phyloP scores from a whole-genome alignment of 2,113 vertebrate genomes.

The Cottus gobio region DNA sequence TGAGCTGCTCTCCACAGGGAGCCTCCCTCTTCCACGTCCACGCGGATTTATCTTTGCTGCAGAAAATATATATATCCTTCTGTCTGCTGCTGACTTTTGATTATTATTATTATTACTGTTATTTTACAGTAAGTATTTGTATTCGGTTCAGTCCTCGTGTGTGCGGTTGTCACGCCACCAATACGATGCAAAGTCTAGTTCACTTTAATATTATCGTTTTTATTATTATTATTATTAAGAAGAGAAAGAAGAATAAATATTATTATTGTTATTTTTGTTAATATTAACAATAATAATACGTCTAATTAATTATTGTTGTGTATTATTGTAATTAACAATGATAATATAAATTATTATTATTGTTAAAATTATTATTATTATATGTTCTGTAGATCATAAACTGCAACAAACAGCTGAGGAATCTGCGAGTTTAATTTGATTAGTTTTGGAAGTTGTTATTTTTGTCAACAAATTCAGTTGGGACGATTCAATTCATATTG shows the following conservation, averaged over 20 bases:
- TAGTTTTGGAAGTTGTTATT: not conserved
- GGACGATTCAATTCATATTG: not conserved
- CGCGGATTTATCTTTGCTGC: slow-evolving; percentile 58
- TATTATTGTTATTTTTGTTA: not conserved
- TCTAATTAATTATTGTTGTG: no score
- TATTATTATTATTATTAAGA: not conserved
- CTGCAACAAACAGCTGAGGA: not conserved
- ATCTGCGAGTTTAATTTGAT: not conserved
- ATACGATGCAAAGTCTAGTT: not conserved
- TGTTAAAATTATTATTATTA: not conserved
- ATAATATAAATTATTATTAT: not conserved
- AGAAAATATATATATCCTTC: slow-evolving; percentile 35
- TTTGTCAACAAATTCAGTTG: not conserved
- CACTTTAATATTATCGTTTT: not conserved
- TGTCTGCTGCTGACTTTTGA: slow-evolving; percentile 40
- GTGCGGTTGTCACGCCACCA: not conserved
- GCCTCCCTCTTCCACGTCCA: slow-evolving; percentile 58
- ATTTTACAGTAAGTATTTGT: slow-evolving; percentile 36
- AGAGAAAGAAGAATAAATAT: not conserved
- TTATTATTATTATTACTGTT: slow-evolving; percentile 27
- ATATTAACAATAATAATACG: not conserved
- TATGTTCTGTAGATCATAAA: not conserved
- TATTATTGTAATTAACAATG: not conserved
- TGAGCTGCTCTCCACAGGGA: slow-evolving; percentile 70
- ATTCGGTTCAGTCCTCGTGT: not conserved